Base-by-base conservation (phyloP, 2,113 vertebrate genomes). In the Poecilia latipinna region DNA sequence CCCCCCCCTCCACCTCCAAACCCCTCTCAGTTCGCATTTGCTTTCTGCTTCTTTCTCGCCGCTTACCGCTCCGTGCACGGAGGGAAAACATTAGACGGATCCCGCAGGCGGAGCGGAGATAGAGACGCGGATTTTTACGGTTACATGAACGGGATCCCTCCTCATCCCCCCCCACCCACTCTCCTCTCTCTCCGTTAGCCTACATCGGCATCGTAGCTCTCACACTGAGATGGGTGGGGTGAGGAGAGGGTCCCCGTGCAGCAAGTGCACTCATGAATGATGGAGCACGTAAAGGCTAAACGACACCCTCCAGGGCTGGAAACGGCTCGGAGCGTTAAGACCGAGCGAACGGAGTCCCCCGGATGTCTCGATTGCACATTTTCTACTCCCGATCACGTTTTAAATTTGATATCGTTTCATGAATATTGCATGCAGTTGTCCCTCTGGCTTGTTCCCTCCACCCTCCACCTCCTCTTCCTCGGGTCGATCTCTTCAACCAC, bases 201-300 rank as follows among this genome's bases (percentile, higher is more conserved):
- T 72, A 13, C 83, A 82, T 67, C 80, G 83, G 89, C 83, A 82
- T 65, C 89, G 91, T 91, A 80, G 90, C 87, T 89, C 87, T 84
- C 80, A 39, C 79, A 4, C 76, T 29, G 87, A 85, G 80, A 90
- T 93, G 93, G 94, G 92, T 94, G 94, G 92, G 93, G 93, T 93
- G 92, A 88, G 78, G 80, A 78, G 79, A 86, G 89, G 67, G 74
- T 69, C 72, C 70, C 79, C 60, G 80, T 70, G 86, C 71, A 74
- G 84, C 89, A 84, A 89, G 88, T 89, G 89, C 87, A 65, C 69
- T 1, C 84, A 70, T 72, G 80, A 57, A 65, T 60, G 86, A 88
- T 82, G 84, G 81, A 84, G 70, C 72, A 3, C 60, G 32, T n/a
- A 28, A 61, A 65, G n/a, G n/a, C 33, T 19, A 15, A 1, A 12